These are phyloP conservation scores for Ceyx cyanopectus DNA, from an alignment of 2,113 vertebrate species.

Conservation along the genomic window DNA sequence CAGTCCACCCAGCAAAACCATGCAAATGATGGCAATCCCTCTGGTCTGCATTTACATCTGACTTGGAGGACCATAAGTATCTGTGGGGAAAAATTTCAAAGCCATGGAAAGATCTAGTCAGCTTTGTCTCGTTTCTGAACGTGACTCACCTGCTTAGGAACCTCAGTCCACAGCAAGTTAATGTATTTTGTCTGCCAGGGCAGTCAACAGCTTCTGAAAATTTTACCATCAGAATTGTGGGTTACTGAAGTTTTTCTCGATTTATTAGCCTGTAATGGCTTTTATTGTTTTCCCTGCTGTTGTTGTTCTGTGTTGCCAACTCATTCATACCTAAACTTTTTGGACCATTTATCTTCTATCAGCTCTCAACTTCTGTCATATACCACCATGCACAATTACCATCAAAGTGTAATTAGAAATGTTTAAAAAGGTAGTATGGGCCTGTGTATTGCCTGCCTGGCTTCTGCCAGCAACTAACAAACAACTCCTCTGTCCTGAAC, in stretches of 20 bases:
- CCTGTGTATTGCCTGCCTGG: neutral
- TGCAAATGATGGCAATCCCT: no score
- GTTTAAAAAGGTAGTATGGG: neutral
- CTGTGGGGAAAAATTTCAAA: neutral
- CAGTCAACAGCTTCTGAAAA: neutral
- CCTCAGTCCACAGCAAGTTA: neutral
- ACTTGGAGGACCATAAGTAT: neutral
- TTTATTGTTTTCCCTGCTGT: constrained; percentile 6
- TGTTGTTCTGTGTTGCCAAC: neutral
- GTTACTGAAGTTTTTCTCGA: neutral
- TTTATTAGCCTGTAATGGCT: neutral
- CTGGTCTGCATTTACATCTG: neutral
- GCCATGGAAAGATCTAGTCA: neutral
- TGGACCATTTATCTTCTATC: neutral
- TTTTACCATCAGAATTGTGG: neutral
- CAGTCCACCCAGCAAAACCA: neutral
- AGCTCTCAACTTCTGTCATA: neutral
- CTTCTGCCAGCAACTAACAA: neutral
- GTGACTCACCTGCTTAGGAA: neutral
- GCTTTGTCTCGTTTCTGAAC: neutral
- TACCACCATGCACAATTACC: neutral
- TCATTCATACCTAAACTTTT: neutral
- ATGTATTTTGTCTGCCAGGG: neutral
- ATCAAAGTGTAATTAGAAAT: neutral
- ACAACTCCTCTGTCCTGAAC: neutral